phyloP scores from a whole-genome alignment of 2,797 vertebrate species.

The Sebastes vulpes region DNA sequence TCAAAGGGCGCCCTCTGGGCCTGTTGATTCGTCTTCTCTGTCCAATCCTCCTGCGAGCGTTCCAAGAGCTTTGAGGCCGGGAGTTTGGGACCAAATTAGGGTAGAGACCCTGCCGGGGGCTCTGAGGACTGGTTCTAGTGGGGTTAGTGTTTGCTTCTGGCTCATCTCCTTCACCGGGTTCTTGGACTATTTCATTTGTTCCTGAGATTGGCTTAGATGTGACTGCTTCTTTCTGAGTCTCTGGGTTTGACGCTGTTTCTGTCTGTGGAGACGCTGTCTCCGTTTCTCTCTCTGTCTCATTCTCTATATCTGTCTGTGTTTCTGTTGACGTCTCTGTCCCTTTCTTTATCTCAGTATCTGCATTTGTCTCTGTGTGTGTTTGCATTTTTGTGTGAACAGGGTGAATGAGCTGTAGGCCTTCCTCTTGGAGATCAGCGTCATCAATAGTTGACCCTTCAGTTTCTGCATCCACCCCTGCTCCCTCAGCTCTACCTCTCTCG shows the following conservation, averaged over 20 bases:
- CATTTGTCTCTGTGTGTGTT: slow-evolving; percentile 38
- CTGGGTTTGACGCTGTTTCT: slow-evolving; percentile 20
- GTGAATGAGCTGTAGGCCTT: slow-evolving; percentile 68
- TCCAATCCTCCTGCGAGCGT: slow-evolving; percentile 69
- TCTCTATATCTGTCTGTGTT: slow-evolving; percentile 26
- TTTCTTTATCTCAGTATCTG: slow-evolving; percentile 11
- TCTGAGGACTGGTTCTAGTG: slow-evolving; percentile 36
- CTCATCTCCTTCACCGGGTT: slow-evolving; percentile 27
- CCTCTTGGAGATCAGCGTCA: slow-evolving; percentile 63
- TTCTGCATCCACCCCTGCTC: slow-evolving; percentile 38
- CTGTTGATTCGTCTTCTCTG: slow-evolving; percentile 70
- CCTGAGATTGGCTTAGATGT: slow-evolving; percentile 27
- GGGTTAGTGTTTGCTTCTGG: slow-evolving; percentile 13
- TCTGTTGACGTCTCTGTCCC: slow-evolving; percentile 15
- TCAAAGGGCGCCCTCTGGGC: slow-evolving; percentile 53
- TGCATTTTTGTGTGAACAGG: slow-evolving; percentile 36
- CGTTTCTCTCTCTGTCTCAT: slow-evolving; percentile 22
- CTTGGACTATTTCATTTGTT: slow-evolving; percentile 57
- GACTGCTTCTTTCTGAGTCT: slow-evolving; percentile 20
- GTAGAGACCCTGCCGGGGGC: slow-evolving; percentile 24
- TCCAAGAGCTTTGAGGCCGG: slow-evolving; percentile 68
- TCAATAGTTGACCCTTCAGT: slow-evolving; percentile 87
- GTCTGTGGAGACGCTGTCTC: slow-evolving; percentile 25
- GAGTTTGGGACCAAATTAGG: slow-evolving; percentile 61
- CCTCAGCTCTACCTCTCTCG: slow-evolving; percentile 1